Conservation (phyloP, 2,113 vertebrate species). For the Antigone vipio region DNA sequence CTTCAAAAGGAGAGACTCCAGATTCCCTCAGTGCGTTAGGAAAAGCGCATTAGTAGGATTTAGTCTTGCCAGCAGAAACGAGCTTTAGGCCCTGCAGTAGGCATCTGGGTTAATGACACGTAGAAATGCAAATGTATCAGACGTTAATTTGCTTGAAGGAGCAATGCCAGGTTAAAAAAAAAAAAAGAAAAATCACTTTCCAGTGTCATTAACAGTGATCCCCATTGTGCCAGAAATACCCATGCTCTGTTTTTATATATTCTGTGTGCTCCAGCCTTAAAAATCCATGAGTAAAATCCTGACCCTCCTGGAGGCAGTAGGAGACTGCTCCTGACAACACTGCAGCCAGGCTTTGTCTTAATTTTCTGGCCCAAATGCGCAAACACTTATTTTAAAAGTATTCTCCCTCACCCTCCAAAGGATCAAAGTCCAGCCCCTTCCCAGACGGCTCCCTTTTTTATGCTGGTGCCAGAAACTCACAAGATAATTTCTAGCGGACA, state of each 20-base stretch:
- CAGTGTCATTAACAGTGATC: neutral
- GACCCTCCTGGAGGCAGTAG: neutral
- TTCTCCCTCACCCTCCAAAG: neutral
- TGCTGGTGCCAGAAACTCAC: neutral
- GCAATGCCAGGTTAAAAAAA: neutral
- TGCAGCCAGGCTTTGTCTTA: neutral
- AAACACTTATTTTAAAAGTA: neutral
- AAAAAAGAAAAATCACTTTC: neutral
- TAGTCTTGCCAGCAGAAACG: slow-evolving; percentile 4
- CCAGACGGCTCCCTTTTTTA: neutral
- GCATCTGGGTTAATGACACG: slow-evolving; percentile 19
- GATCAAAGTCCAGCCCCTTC: neutral
- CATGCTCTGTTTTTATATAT: neutral
- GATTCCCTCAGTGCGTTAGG: neutral
- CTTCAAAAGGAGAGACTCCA: slow-evolving; percentile 26
- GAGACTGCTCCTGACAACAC: neutral
- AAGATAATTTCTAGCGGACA: neutral
- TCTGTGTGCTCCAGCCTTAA: neutral
- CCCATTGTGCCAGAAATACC: neutral
- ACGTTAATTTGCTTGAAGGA: slow-evolving; percentile 11
- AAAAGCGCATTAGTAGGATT: slow-evolving; percentile 37
- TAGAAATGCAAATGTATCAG: slow-evolving; percentile 30
- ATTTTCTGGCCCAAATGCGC: neutral
- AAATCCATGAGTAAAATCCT: neutral
- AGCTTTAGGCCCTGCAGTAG: neutral